Conservation (phyloP, 2,797 vertebrate species). For the Dryobates pubescens region DNA sequence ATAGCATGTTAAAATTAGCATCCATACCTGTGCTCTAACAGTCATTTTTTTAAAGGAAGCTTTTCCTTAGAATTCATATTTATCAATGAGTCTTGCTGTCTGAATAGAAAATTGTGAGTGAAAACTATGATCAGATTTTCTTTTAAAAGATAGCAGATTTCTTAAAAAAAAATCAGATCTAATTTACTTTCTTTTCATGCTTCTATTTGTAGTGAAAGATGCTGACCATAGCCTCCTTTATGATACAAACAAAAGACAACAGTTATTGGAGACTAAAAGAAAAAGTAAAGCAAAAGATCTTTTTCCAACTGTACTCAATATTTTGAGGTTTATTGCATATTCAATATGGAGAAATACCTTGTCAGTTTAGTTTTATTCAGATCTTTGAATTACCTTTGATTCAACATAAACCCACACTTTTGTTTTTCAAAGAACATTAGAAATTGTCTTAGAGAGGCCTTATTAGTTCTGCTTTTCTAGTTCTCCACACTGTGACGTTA, state of each 20-base stretch:
- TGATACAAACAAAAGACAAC: background rate
- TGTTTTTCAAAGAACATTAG: conserved; percentile 31
- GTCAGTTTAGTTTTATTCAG: background rate
- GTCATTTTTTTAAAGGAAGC: background rate
- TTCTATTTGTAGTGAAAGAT: background rate
- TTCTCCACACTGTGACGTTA: conserved; percentile 40
- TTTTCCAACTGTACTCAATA: background rate
- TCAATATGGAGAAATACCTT: background rate
- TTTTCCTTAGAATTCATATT: background rate
- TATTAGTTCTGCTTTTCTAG: conserved; percentile 64
- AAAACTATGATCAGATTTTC: background rate
- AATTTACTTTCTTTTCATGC: background rate
- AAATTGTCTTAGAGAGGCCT: conserved; percentile 18
- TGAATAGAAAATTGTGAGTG: background rate
- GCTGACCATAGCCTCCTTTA: background rate
- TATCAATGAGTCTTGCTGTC: background rate
- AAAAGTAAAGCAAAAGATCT: background rate
- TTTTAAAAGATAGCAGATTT: background rate
- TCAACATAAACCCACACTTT: background rate
- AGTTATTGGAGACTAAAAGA: background rate
- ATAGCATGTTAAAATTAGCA: background rate
- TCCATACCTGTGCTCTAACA: background rate
- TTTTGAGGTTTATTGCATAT: background rate
- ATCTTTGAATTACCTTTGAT: background rate
- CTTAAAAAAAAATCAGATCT: background rate